Evolutionary conservation across 2,113 vertebrate genomes (phyloP).

Genomic region (Ptilorrhoa leucosticta): DNA sequence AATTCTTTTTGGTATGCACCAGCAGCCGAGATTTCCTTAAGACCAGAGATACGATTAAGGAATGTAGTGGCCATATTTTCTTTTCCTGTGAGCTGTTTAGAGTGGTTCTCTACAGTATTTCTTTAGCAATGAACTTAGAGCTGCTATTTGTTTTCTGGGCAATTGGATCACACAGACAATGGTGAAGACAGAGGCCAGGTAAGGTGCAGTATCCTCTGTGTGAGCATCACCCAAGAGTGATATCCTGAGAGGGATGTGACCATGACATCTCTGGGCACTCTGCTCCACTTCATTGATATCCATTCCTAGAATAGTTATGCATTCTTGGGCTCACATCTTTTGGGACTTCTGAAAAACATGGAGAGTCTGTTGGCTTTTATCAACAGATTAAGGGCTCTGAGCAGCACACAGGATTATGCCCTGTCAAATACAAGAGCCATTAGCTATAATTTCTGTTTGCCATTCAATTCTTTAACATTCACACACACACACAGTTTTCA

Average conservation of each 20-base stretch:
- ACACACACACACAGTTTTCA: background rate
- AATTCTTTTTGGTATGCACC: conserved; percentile 17
- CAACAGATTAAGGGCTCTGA: background rate
- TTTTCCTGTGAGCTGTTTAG: background rate
- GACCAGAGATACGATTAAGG: background rate
- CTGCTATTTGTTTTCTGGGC: background rate
- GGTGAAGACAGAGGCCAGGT: background rate
- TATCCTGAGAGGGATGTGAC: too few relatives aligned
- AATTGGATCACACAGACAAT: background rate
- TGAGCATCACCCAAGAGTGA: background rate
- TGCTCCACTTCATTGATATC: background rate
- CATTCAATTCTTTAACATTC: background rate
- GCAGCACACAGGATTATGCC: background rate
- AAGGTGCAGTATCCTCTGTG: background rate
- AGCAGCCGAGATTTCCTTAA: background rate
- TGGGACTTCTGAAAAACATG: background rate
- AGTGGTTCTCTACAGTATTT: background rate
- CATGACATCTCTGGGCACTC: background rate
- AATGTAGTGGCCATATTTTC: background rate
- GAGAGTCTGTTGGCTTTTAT: background rate
- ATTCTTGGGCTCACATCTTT: background rate
- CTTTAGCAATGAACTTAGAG: background rate
- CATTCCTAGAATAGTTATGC: background rate
- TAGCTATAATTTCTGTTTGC: background rate
- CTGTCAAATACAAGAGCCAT: background rate